phyloP scores from a whole-genome alignment of 2,797 vertebrate genomes.

The Megalops cyprinoides region DNA sequence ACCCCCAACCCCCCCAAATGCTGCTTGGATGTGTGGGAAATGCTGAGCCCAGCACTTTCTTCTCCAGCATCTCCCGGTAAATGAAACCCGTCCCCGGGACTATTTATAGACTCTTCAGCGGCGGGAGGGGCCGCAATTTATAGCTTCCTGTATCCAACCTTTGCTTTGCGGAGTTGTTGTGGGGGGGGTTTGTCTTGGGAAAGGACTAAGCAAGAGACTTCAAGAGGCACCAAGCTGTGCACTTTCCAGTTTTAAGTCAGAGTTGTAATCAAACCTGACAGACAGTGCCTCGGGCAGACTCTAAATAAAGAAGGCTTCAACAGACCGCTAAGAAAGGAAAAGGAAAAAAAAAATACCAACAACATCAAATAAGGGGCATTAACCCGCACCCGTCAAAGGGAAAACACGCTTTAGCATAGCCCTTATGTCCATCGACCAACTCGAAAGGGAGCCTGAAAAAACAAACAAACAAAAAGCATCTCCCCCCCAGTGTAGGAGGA shows the following conservation, averaged over 20 bases:
- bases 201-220: conserved; percentile 27
- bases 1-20: not conserved
- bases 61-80: conserved; percentile 8
- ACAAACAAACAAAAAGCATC: too few relatives aligned
- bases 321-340: conserved; percentile 28
- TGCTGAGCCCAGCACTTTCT: not conserved
- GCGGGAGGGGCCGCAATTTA: conserved; percentile 50
- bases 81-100: conserved; percentile 8
- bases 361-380: not conserved
- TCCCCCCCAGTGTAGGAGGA: too few relatives aligned
- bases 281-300: conserved; percentile 20
- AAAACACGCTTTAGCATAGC: not conserved
- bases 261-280: conserved; percentile 32
- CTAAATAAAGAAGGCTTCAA: conserved; percentile 33
- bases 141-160: conserved; percentile 47
- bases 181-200: conserved; percentile 33
- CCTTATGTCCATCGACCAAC: too few relatives aligned
- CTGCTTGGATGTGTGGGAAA: not conserved
- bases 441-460: too few relatives aligned
- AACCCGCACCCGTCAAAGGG: not conserved
- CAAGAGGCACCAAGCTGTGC: conserved; percentile 33
- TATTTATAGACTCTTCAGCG: conserved; percentile 34
- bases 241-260: conserved; percentile 29
- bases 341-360: not conserved
- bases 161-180: conserved; percentile 25